Percentiles rank a stretch among this genome's conserved stretches.
Evolutionary conservation across 2,888 invertebrate species (phyloP).

Genomic region (Cyclophora albipunctata): DNA sequence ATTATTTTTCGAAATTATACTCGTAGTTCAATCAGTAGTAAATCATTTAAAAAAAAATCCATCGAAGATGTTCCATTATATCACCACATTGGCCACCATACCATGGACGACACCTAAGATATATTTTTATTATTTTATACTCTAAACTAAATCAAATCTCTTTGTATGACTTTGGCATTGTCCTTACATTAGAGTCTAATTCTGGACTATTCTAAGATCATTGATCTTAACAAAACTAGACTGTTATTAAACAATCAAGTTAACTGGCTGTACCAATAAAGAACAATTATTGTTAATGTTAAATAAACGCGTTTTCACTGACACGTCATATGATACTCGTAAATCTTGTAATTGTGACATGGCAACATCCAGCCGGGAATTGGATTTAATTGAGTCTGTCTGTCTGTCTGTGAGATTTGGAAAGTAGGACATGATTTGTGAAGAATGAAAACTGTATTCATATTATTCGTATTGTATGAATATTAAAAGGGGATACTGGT

Average conservation of each 20-base stretch:
- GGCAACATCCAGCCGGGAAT: conserved; percentile 58
- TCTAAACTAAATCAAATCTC: too few species aligned
- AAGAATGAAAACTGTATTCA: not conserved
- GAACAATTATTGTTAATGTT: conserved; percentile 52
- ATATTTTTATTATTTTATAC: too few species aligned
- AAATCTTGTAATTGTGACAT: conserved; percentile 62
- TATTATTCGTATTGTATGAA: too few species aligned
- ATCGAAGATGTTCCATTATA: too few species aligned
- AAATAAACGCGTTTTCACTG: conserved; percentile 50
- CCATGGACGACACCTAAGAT: too few species aligned
- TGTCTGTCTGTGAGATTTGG: conserved; percentile 46
- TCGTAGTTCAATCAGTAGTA: too few species aligned
- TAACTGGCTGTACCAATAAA: conserved; percentile 41
- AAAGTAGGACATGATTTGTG: conserved; percentile 10
- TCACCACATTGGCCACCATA: too few species aligned
- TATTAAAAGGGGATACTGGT: too few species aligned
- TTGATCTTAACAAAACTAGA: conserved; percentile 24
- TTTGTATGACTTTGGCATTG: too few species aligned
- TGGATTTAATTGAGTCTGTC: conserved; percentile 61
- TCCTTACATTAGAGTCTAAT: too few species aligned
- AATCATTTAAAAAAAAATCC: too few species aligned
- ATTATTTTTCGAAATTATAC: too few species aligned
- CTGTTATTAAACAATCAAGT: conserved; percentile 32
- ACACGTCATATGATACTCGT: conserved; percentile 18
- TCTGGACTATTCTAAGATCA: not conserved